A percentile compares a stretch with the other conserved stretches of the same genome.
These are phyloP conservation scores for Caenorhabditis macrosperma DNA, from an alignment of 2,888 invertebrate genomes.

Conservation along the genomic window DNA sequence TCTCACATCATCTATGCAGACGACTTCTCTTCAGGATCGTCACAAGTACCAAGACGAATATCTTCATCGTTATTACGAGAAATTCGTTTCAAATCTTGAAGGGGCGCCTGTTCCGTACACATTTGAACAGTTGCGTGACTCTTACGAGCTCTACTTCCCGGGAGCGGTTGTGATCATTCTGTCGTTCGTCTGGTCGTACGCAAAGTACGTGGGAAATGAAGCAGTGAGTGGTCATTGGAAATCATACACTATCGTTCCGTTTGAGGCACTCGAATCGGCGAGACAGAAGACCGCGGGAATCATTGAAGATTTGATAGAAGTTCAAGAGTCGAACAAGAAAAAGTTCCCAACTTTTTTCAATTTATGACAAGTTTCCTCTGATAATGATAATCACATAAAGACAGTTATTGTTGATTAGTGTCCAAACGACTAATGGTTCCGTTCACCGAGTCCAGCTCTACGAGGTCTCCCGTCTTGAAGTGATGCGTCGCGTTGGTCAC, in stretches of 20 bases:
- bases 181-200: not conserved
- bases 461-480: conserved; percentile 80
- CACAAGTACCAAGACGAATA: not conserved
- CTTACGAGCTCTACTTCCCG: not conserved
- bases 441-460: conserved; percentile 65
- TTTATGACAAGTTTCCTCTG: not conserved
- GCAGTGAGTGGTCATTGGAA: not conserved
- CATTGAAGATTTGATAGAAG: not conserved
- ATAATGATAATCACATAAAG: not conserved
- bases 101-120: not conserved
- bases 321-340: not conserved
- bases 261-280: not conserved
- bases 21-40: not conserved
- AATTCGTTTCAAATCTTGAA: not conserved
- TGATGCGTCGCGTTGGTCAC: conserved; percentile 80
- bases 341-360: not conserved
- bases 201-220: not conserved
- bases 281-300: not conserved
- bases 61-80: not conserved
- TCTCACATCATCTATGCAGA: not conserved
- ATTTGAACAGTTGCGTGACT: not conserved
- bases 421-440: conserved; percentile 61
- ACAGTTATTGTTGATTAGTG: conserved; percentile 11
- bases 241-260: not conserved
- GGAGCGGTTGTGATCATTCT: not conserved